These are phyloP conservation scores for Proales similis DNA, from an alignment of 1,140 invertebrate species.

Conservation along the genomic window DNA sequence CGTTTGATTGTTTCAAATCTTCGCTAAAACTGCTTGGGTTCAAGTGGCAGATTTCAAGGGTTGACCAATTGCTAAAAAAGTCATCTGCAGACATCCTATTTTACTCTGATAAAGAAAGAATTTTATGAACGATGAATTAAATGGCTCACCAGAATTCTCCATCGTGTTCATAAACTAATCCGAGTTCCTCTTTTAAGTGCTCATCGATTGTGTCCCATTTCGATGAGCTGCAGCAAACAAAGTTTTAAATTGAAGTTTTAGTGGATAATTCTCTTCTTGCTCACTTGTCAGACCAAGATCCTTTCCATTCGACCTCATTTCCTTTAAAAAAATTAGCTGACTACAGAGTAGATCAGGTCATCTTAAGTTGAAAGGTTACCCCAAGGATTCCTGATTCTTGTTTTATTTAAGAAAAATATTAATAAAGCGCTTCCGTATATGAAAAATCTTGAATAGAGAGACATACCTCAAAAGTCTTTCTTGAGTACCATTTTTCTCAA, in stretches of 20 bases:
- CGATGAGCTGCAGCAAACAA: conserved; percentile 4
- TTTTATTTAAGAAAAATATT: conserved; percentile 59
- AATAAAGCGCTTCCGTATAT: not conserved
- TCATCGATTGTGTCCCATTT: conserved; percentile 80
- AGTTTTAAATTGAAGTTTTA: not conserved
- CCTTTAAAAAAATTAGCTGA: conserved; percentile 54
- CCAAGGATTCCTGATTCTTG: conserved; percentile 90
- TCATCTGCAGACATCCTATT: conserved; percentile 35
- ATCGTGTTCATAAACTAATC: conserved; percentile 47
- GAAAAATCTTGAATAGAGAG: too few species aligned
- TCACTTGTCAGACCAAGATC: conserved; percentile 47
- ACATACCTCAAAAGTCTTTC: conserved; percentile 18
- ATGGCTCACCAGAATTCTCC: conserved; percentile 37
- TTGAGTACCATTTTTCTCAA: conserved; percentile 11
- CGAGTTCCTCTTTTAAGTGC: conserved; percentile 77
- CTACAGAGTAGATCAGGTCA: not conserved
- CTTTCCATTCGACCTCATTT: conserved; percentile 95
- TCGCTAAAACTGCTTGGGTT: conserved; percentile 5
- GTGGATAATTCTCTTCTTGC: not conserved
- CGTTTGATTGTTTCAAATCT: conserved; percentile 7
- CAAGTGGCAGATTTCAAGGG: conserved; percentile 37
- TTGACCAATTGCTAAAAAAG: conserved; percentile 18
- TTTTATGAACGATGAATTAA: not conserved
- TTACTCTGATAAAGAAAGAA: not conserved
- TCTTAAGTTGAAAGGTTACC: conserved; percentile 65